Conservation (phyloP, 2,113 vertebrate species). For the Artemisiospiza belli region DNA sequence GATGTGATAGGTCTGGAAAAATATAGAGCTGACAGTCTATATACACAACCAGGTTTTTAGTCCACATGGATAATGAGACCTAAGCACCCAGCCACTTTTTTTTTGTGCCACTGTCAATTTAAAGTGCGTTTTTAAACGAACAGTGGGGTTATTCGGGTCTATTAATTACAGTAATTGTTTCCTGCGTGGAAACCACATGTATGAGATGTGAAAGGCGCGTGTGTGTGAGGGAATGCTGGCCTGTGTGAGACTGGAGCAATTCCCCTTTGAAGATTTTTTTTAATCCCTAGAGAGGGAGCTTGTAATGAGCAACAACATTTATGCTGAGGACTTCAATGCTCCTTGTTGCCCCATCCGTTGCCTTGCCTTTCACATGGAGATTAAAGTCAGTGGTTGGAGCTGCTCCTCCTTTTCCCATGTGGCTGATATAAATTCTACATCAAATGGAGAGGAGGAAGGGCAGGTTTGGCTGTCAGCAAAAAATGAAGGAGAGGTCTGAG, state of each 20-base stretch:
- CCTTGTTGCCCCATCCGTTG: conserved; percentile 24
- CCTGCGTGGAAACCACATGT: conserved; percentile 63
- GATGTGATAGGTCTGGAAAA: conserved; percentile 50
- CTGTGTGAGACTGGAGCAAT: conserved; percentile 17
- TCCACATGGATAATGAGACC: background rate
- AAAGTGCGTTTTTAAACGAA: conserved; percentile 57
- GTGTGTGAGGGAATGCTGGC: background rate
- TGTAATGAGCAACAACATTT: conserved; percentile 63
- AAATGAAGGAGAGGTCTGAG: conserved; percentile 45
- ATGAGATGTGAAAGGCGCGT: conserved; percentile 34
- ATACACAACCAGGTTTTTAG: conserved; percentile 42
- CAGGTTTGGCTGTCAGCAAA: conserved; percentile 56
- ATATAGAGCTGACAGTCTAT: conserved; percentile 53
- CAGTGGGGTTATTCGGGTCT: conserved; percentile 54
- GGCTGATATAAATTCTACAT: conserved; percentile 65
- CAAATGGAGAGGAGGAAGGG: conserved; percentile 63
- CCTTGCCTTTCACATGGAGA: conserved; percentile 60
- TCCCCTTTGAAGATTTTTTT: conserved; percentile 62
- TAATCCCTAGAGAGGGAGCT: conserved; percentile 32
- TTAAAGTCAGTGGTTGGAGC: conserved; percentile 62
- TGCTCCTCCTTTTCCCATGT: conserved; percentile 63
- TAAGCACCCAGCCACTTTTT: conserved; percentile 23
- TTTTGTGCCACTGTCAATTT: conserved; percentile 54
- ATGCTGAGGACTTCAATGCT: conserved; percentile 46
- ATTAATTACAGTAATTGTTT: conserved; percentile 72